Evolutionary conservation across 1,140 invertebrate genomes (phyloP), one percentile per base, ranked within the genome.

Genomic region (Steinernema khuongi): DNA sequence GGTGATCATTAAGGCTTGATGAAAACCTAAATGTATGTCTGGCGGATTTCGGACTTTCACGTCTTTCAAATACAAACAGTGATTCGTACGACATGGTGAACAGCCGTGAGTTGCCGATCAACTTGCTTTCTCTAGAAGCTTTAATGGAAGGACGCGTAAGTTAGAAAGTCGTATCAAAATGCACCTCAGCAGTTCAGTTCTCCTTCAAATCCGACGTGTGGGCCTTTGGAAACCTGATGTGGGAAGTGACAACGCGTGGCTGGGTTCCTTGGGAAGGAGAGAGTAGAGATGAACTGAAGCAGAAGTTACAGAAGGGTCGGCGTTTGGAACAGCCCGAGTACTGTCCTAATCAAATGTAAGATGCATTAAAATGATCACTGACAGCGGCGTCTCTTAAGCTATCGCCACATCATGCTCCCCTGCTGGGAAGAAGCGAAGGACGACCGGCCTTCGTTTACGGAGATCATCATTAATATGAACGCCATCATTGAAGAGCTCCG

Each of bases 321-420:
- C 80, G 79, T 32, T 43, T 80, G 31, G 67, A 79, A 17, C 67
- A 74, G 41, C 80, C 79, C 14, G 71, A 41, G n/a, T 74, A 73
- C 26, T 80, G 79, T 30, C 77, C 79, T 1, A 50, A 75, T 17
- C 77, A 80, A 44, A 76, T 80, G 79, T 81, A 31, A 73, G 79
- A 60, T 7, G 19, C 26, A 7, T 22, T 60, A 4, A 26, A 60
- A 26, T n/a, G n/a, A n/a, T n/a, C n/a, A n/a, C 50, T 22, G 26
- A 17, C 7, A 17, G 26, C 22, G 7, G 26, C 26, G 14, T 26
- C 7, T 26, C 14, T 60, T 60, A 7, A 60, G 50, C 7, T 60
- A 60, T 26, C 50, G 19, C 50, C 14, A 60, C 50, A 60, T 60
- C 7, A 60, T 60, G 50, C 50, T 60, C 50, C 50, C 7, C 26